Evolutionary conservation across 1,140 invertebrate species (phyloP).

Genomic region (Zaprionus camerounensis): DNA sequence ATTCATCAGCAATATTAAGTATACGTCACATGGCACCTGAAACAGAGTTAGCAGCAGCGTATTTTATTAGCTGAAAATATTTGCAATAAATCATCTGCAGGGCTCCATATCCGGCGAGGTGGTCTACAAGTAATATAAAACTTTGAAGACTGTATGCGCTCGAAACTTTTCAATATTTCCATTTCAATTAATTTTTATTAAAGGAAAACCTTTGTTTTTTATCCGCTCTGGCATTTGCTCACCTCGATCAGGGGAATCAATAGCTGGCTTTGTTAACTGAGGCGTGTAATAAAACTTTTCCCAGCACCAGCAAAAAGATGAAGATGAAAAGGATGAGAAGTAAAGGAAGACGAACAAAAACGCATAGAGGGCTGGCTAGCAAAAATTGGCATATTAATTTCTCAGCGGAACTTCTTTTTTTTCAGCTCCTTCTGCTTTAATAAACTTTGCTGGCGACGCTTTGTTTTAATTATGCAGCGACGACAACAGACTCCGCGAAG

Average conservation of each 20-base stretch:
- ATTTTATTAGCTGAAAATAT: constrained; percentile 26
- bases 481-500: constrained; percentile 6
- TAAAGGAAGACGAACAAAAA: constrained; percentile 18
- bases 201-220: constrained; percentile 44
- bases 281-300: constrained; percentile 66
- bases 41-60: not conserved
- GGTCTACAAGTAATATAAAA: constrained; percentile 42
- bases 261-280: constrained; percentile 69
- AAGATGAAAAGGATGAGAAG: not conserved
- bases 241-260: constrained; percentile 55
- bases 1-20: not conserved
- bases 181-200: constrained; percentile 75
- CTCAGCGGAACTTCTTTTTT: constrained; percentile 12
- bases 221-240: constrained; percentile 17
- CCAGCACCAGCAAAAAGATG: constrained; percentile 16
- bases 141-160: constrained; percentile 57
- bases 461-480: constrained; percentile 70
- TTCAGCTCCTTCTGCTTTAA: constrained; percentile 31
- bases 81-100: constrained; percentile 23
- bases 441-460: constrained; percentile 64
- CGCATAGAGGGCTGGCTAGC: constrained; percentile 12
- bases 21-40: not conserved
- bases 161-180: constrained; percentile 44
- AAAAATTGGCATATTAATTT: constrained; percentile 71
- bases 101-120: not conserved